A percentile compares a stretch with the other conserved stretches of the same genome.
phyloP scores from a whole-genome alignment of 2,113 vertebrate species.

The Aix galericulata region DNA sequence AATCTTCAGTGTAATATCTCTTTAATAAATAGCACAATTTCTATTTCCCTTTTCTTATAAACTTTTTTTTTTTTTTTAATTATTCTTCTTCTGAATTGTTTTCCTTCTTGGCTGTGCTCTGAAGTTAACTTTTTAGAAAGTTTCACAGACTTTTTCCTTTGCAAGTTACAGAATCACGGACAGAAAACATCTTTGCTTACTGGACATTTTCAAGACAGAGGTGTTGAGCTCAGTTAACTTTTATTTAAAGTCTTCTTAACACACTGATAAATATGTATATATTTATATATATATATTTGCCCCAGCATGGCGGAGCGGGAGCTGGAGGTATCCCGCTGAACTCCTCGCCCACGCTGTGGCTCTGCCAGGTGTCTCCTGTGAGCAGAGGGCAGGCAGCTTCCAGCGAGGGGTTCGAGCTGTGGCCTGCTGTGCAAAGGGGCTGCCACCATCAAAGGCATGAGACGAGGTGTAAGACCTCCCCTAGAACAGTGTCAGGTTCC shows the following conservation, averaged over 20 bases:
- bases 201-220: not conserved
- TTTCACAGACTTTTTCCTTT: not conserved
- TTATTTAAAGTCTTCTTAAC: not conserved
- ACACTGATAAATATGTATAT: no score
- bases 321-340: no score
- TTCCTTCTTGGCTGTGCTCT: not conserved
- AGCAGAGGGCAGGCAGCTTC: no score
- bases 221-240: not conserved
- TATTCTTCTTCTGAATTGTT: no score
- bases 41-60: not conserved
- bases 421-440: not conserved
- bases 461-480: rapidly evolving
- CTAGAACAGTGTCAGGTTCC: rapidly evolving
- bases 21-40: not conserved
- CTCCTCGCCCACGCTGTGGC: no score
- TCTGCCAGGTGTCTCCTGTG: no score
- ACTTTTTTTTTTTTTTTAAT: no score
- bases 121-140: not conserved
- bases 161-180: not conserved
- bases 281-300: no score
- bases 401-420: not conserved
- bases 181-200: not conserved
- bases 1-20: not conserved
- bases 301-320: no score
- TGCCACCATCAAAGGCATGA: rapidly evolving